These are phyloP conservation scores for Pachycephala philippinensis DNA, from an alignment of 2,113 vertebrate species.

Conservation along the genomic window DNA sequence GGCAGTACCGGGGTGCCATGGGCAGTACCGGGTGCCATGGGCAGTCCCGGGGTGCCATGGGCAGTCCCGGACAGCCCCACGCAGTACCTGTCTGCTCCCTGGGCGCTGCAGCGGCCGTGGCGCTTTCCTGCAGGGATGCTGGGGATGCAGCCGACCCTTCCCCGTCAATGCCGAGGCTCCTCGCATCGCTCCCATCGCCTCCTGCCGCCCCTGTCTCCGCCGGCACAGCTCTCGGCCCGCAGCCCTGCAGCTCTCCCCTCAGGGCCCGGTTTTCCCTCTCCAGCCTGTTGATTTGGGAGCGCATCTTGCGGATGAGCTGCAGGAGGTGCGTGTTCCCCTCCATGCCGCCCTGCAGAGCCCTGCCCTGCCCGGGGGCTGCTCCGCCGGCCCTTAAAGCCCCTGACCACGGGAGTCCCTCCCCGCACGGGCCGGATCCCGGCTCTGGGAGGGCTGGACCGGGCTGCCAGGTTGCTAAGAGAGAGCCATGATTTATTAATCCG, in stretches of 20 bases:
- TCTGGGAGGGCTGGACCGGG: constrained; percentile 49
- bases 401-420: constrained; percentile 64
- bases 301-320: constrained; percentile 84
- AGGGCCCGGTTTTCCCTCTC: constrained; percentile 85
- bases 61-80: not conserved
- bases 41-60: accelerated
- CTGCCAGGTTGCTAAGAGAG: constrained; percentile 41
- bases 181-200: not conserved
- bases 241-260: constrained; percentile 61
- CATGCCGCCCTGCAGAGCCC: constrained; percentile 58
- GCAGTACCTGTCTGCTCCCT: constrained; percentile 74
- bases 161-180: accelerated
- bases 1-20: accelerated
- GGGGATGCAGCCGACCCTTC: not conserved
- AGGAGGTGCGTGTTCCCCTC: constrained; percentile 77
- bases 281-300: constrained; percentile 81
- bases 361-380: not conserved
- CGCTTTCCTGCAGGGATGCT: constrained; percentile 42
- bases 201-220: not conserved
- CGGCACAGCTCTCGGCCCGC: not conserved
- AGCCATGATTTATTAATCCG: constrained; percentile 87
- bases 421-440: constrained; percentile 73
- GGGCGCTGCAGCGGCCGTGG: constrained; percentile 13
- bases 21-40: not conserved
- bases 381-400: not conserved